Base-by-base conservation (phyloP, 2,113 vertebrate species). In the Dinomys branickii region DNA sequence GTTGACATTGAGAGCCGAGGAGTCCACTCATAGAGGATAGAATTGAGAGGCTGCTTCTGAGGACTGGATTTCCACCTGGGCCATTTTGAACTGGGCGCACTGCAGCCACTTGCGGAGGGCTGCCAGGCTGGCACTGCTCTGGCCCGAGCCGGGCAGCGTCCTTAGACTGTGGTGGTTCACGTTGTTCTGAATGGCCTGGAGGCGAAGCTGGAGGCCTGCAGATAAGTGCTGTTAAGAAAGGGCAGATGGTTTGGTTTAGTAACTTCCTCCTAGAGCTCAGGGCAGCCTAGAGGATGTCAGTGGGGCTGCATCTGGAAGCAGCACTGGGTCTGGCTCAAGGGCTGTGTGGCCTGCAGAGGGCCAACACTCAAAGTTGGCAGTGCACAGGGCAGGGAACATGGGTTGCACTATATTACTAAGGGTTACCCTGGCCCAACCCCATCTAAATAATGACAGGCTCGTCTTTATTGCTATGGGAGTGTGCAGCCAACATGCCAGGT, bases 31-130 rank as follows among this genome's bases (percentile, higher is more conserved):
- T 98, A 99, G 99, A 98, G 99, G 99, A 98, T 99, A 99, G 98
- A 99, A 99, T 85, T 99, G 99, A 33, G 99, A 99, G 4, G 99
- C 99, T 1, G 99, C 99, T 98, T 99, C 99, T 0, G 99, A 99
- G 0, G 99, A 99, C 98, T 99, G 99, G 98, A 99, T 99, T 98
- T 99, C 99, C 98, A 99, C 99, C 98, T 99, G 99, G 93, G 99
- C 99, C 99, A 99, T 99, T 97, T 99, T 99, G 98, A 99, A 99
- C 95, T 99, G 99, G 26, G 99, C 99, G 94, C 99, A 99, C 97
- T 99, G 99, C 38, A 99, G 99, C 99, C 99, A 99, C 96, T 99
- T 99, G 97, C 99, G 99, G 86, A 99, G 99, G 61, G 99, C 99
- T 0, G 98, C 98, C 0, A 99, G 99, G 96, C 98, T 99, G 0